phyloP scores from a whole-genome alignment of 2,113 vertebrate species.

The Oryzias woworae region DNA sequence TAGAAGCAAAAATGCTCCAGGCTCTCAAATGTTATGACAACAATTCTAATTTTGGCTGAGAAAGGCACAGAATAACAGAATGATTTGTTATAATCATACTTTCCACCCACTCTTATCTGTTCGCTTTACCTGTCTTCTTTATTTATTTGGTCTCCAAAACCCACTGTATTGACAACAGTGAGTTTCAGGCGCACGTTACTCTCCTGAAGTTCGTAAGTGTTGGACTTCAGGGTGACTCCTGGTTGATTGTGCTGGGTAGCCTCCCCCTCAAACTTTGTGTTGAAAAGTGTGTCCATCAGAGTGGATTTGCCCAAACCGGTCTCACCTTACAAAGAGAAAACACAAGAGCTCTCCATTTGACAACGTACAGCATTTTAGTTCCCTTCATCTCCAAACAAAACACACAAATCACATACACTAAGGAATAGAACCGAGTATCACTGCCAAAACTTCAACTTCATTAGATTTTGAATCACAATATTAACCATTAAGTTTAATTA shows the following conservation, averaged over 20 bases:
- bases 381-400: not conserved
- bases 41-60: not conserved
- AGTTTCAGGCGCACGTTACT: constrained; percentile 95
- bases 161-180: constrained; percentile 90
- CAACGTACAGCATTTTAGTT: not conserved
- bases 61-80: not conserved
- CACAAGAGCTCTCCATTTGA: not conserved
- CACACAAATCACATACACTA: too few relatives aligned
- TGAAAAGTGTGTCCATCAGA: constrained; percentile 97
- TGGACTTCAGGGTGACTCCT: constrained; percentile 91
- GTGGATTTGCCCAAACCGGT: constrained; percentile 97
- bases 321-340: constrained; percentile 81
- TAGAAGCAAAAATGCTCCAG: not conserved
- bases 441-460: too few relatives aligned
- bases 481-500: too few relatives aligned
- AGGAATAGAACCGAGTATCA: too few relatives aligned
- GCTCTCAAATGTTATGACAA: constrained; percentile 1
- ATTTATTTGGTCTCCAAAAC: constrained; percentile 97
- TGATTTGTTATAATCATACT: not conserved
- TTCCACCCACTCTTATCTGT: not conserved
- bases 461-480: too few relatives aligned
- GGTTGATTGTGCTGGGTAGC: constrained; percentile 92
- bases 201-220: constrained; percentile 93
- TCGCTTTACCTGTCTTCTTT: constrained; percentile 91
- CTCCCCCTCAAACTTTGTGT: constrained; percentile 95